These are phyloP conservation scores for Piprites chloris DNA, from an alignment of 2,113 vertebrate species.

Conservation along the genomic window DNA sequence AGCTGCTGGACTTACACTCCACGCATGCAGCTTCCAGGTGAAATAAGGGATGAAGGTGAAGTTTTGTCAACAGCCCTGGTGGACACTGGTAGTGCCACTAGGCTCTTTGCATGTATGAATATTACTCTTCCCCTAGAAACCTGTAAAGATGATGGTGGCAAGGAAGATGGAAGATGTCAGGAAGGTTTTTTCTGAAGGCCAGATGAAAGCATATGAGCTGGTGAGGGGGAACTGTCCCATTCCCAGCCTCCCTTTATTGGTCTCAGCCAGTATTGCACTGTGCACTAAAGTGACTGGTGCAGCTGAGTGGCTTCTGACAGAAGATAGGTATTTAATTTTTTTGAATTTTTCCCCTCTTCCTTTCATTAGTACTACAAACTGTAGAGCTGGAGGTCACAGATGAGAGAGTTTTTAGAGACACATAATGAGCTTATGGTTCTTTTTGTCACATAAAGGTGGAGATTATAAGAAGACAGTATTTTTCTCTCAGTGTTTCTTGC, in stretches of 20 bases:
- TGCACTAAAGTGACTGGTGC: not conserved
- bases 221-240: not conserved
- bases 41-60: not conserved
- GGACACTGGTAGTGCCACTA: not conserved
- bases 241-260: not conserved
- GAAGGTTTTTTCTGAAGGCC: not conserved
- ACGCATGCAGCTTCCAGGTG: not conserved
- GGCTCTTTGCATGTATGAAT: not conserved
- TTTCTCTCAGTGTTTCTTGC: not conserved
- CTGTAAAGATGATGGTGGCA: not conserved
- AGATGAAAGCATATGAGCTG: not conserved
- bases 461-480: not conserved
- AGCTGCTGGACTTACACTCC: not conserved
- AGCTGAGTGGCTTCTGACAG: not conserved
- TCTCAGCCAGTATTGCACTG: not conserved
- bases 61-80: not conserved
- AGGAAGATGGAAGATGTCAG: not conserved
- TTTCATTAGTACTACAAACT: not conserved
- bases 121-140: not conserved
- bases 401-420: not conserved
- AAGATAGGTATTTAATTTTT: not conserved
- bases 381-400: not conserved
- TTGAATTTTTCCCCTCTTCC: rapidly evolving
- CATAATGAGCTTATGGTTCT: not conserved
- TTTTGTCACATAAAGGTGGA: not conserved